Base-by-base conservation (phyloP, 2,797 vertebrate genomes). In the Florisuga fusca region DNA sequence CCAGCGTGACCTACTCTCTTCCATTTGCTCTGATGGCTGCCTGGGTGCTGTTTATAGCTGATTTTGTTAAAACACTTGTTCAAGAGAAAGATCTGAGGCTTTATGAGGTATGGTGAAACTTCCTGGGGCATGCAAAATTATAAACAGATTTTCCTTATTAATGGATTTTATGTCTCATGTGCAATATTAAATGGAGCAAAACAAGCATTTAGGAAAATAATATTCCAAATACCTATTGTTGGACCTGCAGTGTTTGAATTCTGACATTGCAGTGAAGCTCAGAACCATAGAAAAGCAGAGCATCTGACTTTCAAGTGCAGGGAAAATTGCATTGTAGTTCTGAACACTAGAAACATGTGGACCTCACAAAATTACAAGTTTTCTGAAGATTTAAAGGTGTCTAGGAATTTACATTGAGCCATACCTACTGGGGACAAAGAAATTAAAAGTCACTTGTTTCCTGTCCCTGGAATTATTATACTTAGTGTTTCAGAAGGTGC, bases 61-160 rank as follows among this genome's bases (percentile, higher is more conserved):
- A 99, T 92, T 99, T 99, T 96, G 99, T 99, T 75, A 99, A 99
- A 97, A 99, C 99, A 83, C 98, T 99, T 57, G 99, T 99, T 85
- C 98, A 99, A 34, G 99, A 99, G 97, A 98, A 99, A 97, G 99
- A 99, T 96, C 98, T 99, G 89, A 97, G 99, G 93, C 98, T 99
- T 95, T 99, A 99, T 63, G 99, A 99, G 99, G 99, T 99, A 98
- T 1, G 53, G 74, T 74, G 61, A 89, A 83, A 84, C 77, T 94
- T 64, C 80, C 89, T 96, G 91, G 83, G 71, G 78, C n/a, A 0
- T 92, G 88, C 69, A 90, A 89, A 90, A 84, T 93, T 86, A 91
- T 73, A 72, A 96, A 87, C 87, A 91, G 78, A 33, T 91, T 88
- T 92, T 90, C 92, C 84, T 88, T 45, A 77, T 82, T 89, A 78